Evolutionary conservation across 1,140 invertebrate species (phyloP), one percentile per base, ranked within the genome.

Genomic region (Uloborus diversus): DNA sequence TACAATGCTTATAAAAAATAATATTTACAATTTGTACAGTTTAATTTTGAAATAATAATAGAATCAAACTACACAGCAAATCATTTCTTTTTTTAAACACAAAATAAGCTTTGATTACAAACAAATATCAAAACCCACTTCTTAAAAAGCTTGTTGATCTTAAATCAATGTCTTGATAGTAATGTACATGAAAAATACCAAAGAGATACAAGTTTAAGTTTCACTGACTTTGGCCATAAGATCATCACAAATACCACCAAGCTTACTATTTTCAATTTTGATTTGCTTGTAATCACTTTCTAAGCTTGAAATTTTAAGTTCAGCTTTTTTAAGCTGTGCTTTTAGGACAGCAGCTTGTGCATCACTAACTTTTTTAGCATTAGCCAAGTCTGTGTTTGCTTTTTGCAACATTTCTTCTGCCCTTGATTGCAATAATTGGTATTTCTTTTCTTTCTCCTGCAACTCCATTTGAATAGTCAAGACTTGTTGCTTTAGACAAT

Each of bases 301-400:
- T 64, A 93, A 85, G 42, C 84, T 78, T 62, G 85, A 90, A 1
- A 90, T 88, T 82, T 91, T 90, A 49, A 94, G 89, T 84, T 94
- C 93, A 84, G 92, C 89, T 85, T 93, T 93, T 84, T 92, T 93
- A n/a, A 92, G 87, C 86, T 92, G 91, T 33, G 92, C 92, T 86
- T 91, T 92, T 69, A 93, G 85, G 84, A 92, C 91, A 33, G 92
- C 89, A 62, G 92, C 89, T 84, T 94, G 93, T 47, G 89, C 87
- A 82, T 91, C 88, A 83, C 90, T 91, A 28, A 88, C 85, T 82
- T 90, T 90, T 82, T 90, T 89, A n/a, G 91, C 87, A 53, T 88
- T 88, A 82, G 92, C 91, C 73, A 93, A 88, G 85, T 93, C 92
- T 83, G 90, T 87, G 87, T 92, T 93, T 14, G 91, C 91, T 83